phyloP scores from a whole-genome alignment of 2,888 invertebrate genomes.

The Camponotus fellah region DNA sequence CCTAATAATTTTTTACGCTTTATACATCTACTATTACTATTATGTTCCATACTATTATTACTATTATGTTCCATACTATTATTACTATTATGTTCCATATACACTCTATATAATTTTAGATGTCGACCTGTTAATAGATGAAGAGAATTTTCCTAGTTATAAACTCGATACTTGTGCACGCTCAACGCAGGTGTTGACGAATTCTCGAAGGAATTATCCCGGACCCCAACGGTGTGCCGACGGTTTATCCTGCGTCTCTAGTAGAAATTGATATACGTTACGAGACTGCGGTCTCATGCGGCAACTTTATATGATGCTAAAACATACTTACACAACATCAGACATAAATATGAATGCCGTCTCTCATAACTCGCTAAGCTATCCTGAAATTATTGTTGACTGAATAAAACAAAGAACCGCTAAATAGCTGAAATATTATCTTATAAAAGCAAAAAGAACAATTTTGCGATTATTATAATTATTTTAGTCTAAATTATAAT shows the following conservation, averaged over 20 bases:
- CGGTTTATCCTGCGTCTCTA: slow-evolving; percentile 37
- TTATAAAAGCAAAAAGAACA: not conserved
- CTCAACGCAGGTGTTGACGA: slow-evolving; percentile 2
- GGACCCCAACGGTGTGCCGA: not conserved
- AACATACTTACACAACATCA: slow-evolving; percentile 40
- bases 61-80: no score
- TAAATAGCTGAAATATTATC: slow-evolving; percentile 1
- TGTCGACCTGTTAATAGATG: not conserved
- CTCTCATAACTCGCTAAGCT: slow-evolving; percentile 6
- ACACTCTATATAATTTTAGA: not conserved
- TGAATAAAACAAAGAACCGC: not conserved
- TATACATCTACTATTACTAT: not conserved
- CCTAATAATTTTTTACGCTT: slow-evolving; percentile 3
- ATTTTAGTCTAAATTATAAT: not conserved
- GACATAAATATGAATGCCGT: slow-evolving; percentile 3
- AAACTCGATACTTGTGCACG: not conserved
- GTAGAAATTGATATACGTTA: slow-evolving; percentile 61
- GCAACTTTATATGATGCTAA: slow-evolving; percentile 60
- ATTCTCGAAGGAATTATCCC: slow-evolving; percentile 17
- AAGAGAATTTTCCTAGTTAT: not conserved
- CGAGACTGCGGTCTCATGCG: slow-evolving; percentile 3
- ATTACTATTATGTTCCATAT: no score
- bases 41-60: no score
- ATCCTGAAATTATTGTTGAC: slow-evolving; percentile 7
- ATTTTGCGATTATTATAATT: not conserved